A percentile compares a stretch with the other conserved stretches of the same genome.
phyloP scores from a whole-genome alignment of 2,797 vertebrate genomes.

The Lithobates sylvaticus region DNA sequence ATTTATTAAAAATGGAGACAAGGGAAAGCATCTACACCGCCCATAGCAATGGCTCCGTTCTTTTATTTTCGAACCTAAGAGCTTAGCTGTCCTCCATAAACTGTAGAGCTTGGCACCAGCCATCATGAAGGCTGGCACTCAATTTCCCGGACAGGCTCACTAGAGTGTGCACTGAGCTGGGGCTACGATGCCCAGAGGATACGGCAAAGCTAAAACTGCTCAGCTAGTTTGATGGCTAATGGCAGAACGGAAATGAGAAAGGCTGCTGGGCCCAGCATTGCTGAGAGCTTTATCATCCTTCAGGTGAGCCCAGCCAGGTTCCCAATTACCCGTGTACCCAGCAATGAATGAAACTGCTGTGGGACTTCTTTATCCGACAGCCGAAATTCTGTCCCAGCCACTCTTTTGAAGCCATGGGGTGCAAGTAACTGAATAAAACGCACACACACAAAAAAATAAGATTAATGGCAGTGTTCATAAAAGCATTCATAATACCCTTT shows the following conservation, averaged over 20 bases:
- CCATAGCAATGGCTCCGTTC: no score
- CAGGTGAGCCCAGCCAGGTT: slow-evolving; percentile 70
- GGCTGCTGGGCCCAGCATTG: slow-evolving; percentile 79
- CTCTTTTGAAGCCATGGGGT: no score
- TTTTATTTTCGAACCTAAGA: no score
- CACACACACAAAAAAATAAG: not conserved
- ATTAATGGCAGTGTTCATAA: not conserved
- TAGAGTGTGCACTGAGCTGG: not conserved
- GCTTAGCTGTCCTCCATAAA: not conserved
- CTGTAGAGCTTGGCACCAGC: not conserved
- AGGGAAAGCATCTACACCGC: no score
- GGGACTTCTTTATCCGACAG: not conserved
- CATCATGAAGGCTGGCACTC: not conserved
- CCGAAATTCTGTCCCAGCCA: not conserved
- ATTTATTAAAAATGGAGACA: no score
- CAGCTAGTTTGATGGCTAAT: slow-evolving; percentile 82
- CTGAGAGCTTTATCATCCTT: slow-evolving; percentile 76
- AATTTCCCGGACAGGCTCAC: not conserved
- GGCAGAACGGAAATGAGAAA: slow-evolving; percentile 81
- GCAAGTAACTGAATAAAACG: not conserved
- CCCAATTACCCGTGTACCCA: slow-evolving; percentile 69
- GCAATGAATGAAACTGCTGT: not conserved
- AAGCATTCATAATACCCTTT: not conserved
- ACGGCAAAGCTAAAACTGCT: slow-evolving; percentile 60
- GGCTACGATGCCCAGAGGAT: not conserved